These are phyloP conservation scores for Eufriesea mexicana DNA, from an alignment of 1,140 invertebrate species.

Conservation along the genomic window DNA sequence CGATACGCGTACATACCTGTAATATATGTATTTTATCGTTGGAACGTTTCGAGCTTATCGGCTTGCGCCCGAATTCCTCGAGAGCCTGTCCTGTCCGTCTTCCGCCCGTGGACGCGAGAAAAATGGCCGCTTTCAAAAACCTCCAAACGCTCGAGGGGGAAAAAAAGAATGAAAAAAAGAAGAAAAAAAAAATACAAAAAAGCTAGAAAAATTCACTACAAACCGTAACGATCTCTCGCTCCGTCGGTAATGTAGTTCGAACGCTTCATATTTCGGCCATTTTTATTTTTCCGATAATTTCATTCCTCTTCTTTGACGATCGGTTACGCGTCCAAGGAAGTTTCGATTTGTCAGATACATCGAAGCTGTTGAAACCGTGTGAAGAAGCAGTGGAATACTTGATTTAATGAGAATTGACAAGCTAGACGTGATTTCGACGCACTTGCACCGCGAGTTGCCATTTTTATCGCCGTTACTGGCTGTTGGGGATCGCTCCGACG, in stretches of 20 bases:
- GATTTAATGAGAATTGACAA: not conserved
- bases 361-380: too few relatives aligned
- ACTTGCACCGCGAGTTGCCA: not conserved
- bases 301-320: too few relatives aligned
- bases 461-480: not conserved
- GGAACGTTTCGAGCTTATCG: constrained; percentile 4
- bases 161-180: too few relatives aligned
- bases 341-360: not conserved
- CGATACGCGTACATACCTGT: constrained; percentile 13
- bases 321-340: not conserved
- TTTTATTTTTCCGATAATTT: too few relatives aligned
- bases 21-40: constrained; percentile 12
- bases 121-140: too few relatives aligned
- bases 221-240: too few relatives aligned
- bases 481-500: not conserved
- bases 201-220: too few relatives aligned
- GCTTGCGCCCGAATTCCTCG: not conserved
- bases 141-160: too few relatives aligned
- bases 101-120: not conserved
- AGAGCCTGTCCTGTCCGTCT: not conserved
- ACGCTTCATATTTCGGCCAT: too few relatives aligned
- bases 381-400: not conserved
- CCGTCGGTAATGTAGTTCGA: too few relatives aligned
- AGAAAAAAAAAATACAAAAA: too few relatives aligned
- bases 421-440: not conserved